Percentiles rank a stretch among this genome's conserved stretches.
Conservation (phyloP, 2,888 invertebrate genomes). For the Caradrina clavipalpis region DNA sequence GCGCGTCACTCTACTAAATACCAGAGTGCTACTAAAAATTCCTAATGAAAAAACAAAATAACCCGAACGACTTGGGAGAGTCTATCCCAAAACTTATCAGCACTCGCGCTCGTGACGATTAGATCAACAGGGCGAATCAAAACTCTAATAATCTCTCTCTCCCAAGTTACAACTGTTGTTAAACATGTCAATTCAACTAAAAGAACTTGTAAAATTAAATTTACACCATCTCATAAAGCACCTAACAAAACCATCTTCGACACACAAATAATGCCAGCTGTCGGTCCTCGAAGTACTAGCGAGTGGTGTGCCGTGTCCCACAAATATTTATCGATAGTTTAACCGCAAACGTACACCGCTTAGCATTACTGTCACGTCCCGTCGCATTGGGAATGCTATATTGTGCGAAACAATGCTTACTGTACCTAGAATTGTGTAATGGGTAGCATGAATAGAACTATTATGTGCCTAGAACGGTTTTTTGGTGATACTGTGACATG, state of each 20-base stretch:
- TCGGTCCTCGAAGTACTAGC: constrained; percentile 29
- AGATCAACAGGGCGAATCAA: too few relatives aligned
- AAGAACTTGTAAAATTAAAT: too few relatives aligned
- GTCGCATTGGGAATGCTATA: constrained; percentile 50
- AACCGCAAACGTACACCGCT: constrained; percentile 42
- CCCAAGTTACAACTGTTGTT: too few relatives aligned
- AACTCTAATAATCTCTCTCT: too few relatives aligned
- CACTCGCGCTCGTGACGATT: too few relatives aligned
- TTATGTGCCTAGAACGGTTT: constrained; percentile 6
- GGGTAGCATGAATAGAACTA: constrained; percentile 25
- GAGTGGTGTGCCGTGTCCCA: constrained; percentile 35
- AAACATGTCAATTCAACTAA: too few relatives aligned
- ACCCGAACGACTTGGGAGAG: too few relatives aligned
- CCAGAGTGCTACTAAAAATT: too few relatives aligned
- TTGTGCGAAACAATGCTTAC: constrained; percentile 48
- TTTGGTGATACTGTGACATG: background rate
- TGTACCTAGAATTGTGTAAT: constrained; percentile 35
- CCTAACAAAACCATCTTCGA: background rate
- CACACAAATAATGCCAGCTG: constrained; percentile 28
- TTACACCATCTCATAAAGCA: background rate
- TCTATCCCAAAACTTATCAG: too few relatives aligned
- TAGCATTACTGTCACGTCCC: constrained; percentile 56
- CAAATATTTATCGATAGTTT: constrained; percentile 64
- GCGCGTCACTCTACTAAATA: too few relatives aligned
- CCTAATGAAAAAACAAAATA: too few relatives aligned